Evolutionary conservation across 2,888 invertebrate genomes (phyloP).

Genomic region (Drosophila buzzatii): DNA sequence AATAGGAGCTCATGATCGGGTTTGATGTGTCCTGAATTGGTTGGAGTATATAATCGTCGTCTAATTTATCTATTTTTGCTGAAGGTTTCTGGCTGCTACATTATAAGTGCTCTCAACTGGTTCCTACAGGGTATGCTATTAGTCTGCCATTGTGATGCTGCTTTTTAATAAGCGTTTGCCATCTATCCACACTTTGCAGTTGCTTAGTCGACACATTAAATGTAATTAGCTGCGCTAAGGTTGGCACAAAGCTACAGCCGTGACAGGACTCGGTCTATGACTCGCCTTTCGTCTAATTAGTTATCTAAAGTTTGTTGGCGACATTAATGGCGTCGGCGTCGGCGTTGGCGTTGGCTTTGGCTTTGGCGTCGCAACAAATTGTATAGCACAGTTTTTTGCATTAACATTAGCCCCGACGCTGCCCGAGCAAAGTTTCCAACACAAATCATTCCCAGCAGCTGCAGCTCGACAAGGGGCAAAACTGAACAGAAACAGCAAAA

Average conservation of each 20-base stretch:
- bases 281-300: constrained; percentile 70
- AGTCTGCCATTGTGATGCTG: background rate
- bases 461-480: constrained; percentile 27
- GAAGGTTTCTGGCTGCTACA: background rate
- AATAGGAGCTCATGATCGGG: background rate
- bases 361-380: constrained; percentile 46
- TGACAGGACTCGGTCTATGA: constrained; percentile 31
- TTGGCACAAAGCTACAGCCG: constrained; percentile 65
- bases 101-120: background rate
- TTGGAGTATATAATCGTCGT: background rate
- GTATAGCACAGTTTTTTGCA: constrained; percentile 65
- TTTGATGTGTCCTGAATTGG: background rate
- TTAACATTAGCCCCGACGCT: constrained; percentile 43
- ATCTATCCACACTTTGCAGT: constrained; percentile 59
- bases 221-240: constrained; percentile 78
- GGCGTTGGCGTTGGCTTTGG: background rate
- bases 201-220: constrained; percentile 79
- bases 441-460: constrained; percentile 57
- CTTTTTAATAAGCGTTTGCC: constrained; percentile 68
- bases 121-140: constrained; percentile 11
- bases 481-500: constrained; percentile 29
- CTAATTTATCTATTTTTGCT: background rate
- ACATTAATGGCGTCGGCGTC: constrained; percentile 62
- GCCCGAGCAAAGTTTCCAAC: constrained; percentile 48
- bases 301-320: constrained; percentile 78